Evolutionary conservation across 2,113 vertebrate genomes (phyloP).

Genomic region (Sorex araneus): DNA sequence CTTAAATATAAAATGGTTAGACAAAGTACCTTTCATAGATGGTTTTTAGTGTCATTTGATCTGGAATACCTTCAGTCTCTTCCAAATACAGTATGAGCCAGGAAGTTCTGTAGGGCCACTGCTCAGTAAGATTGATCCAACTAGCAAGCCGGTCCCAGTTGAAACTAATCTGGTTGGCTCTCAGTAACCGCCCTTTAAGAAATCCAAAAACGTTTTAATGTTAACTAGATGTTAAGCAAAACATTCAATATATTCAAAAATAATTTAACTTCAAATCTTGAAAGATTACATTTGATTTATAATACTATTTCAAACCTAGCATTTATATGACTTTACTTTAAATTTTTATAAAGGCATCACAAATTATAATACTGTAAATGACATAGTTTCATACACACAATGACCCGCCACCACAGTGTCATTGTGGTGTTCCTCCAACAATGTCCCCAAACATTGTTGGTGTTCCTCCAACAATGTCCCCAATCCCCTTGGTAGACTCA

Average conservation of each 20-base stretch:
- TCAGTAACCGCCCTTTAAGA: slow-evolving; percentile 93
- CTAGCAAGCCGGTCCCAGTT: slow-evolving; percentile 98
- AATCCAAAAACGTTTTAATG: slow-evolving; percentile 18
- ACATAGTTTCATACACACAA: too few species aligned
- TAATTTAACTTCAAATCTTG: slow-evolving; percentile 26
- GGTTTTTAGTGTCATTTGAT: slow-evolving; percentile 94
- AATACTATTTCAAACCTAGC: slow-evolving; percentile 29
- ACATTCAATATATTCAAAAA: background rate
- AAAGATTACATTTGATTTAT: slow-evolving; percentile 26
- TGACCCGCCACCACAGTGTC: too few species aligned
- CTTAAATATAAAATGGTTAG: background rate
- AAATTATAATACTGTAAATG: too few species aligned
- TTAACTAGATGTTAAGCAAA: slow-evolving; percentile 1
- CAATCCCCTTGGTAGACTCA: too few species aligned
- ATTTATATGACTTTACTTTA: background rate
- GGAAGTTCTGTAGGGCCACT: slow-evolving; percentile 98
- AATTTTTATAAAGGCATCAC: too few species aligned
- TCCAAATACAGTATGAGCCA: slow-evolving; percentile 99
- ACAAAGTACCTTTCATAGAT: slow-evolving; percentile 96
- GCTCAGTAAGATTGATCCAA: slow-evolving; percentile 99
- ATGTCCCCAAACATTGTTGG: too few species aligned
- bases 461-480: too few species aligned
- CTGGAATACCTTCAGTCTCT: slow-evolving; percentile 95
- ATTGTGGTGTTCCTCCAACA: too few species aligned
- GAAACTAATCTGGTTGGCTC: slow-evolving; percentile 98